These are phyloP conservation scores for Drosophila asahinai DNA, from an alignment of 1,140 invertebrate species.

Conservation along the genomic window DNA sequence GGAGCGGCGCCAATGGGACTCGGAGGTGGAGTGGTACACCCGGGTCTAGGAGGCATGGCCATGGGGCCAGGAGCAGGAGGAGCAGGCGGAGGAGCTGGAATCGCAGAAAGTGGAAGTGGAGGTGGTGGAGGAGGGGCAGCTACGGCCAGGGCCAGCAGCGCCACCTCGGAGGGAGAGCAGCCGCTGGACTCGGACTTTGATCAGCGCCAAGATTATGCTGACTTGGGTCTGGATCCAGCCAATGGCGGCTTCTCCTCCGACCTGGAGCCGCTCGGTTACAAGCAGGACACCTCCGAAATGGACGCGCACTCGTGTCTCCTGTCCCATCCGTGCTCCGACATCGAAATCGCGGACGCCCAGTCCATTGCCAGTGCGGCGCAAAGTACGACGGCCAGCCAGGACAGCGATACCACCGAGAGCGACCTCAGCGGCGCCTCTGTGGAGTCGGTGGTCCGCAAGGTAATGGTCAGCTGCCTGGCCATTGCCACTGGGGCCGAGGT, in stretches of 20 bases:
- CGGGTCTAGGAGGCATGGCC: conserved; percentile 1
- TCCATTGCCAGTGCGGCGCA: conserved; percentile 38
- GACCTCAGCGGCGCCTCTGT: conserved; percentile 64
- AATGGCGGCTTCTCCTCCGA: conserved; percentile 53
- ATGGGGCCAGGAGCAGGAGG: conserved; percentile 4
- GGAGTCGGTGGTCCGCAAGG: conserved; percentile 61
- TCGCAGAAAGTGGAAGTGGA: neutral
- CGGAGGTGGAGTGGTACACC: neutral
- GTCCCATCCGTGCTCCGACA: conserved; percentile 32
- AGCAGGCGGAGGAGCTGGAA: neutral
- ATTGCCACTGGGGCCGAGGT: conserved; percentile 54
- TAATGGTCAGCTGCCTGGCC: conserved; percentile 60
- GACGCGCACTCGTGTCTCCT: conserved; percentile 11
- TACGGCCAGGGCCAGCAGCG: conserved; percentile 32
- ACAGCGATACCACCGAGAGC: conserved; percentile 45
- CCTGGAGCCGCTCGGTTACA: conserved; percentile 29
- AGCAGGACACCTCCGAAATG: conserved; percentile 24
- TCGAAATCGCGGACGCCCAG: conserved; percentile 35
- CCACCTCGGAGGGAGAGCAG: conserved; percentile 54
- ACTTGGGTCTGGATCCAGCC: conserved; percentile 39
- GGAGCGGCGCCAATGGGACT: conserved; percentile 11
- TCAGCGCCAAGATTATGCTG: conserved; percentile 37
- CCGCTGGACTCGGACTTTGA: conserved; percentile 51
- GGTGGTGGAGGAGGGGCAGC: conserved; percentile 8
- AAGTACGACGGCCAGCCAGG: conserved; percentile 32